Evolutionary conservation across 2,888 invertebrate species (phyloP).

Genomic region (Stenolophus ochropezus): DNA sequence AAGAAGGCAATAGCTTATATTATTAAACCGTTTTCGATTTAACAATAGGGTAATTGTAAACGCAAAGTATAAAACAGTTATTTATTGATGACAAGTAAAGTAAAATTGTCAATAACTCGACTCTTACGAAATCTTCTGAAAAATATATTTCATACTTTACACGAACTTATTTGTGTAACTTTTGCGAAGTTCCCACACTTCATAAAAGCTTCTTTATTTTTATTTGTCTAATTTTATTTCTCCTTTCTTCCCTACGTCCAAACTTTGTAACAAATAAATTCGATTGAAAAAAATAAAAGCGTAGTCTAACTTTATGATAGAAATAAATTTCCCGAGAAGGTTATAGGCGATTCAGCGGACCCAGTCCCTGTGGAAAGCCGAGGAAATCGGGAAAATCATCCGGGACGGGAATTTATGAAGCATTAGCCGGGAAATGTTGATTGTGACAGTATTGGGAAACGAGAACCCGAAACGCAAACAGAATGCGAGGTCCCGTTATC

Average conservation of each 20-base stretch:
- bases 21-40: too few species aligned
- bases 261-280: constrained; percentile 6
- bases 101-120: too few species aligned
- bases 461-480: constrained; percentile 26
- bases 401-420: constrained; percentile 24
- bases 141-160: too few species aligned
- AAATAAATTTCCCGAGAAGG: constrained; percentile 23
- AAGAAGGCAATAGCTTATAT: too few species aligned
- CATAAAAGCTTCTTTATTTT: not conserved
- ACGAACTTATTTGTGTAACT: too few species aligned
- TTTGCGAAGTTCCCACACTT: too few species aligned
- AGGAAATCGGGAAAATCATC: constrained; percentile 10
- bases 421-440: constrained; percentile 34
- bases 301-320: not conserved
- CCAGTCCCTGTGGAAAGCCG: not conserved
- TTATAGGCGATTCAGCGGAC: not conserved
- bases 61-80: too few species aligned
- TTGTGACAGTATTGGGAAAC: constrained; percentile 24
- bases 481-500: not conserved
- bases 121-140: too few species aligned
- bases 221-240: not conserved
- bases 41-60: too few species aligned
- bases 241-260: not conserved
- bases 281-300: constrained; percentile 27
- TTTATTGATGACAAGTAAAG: too few species aligned